Evolutionary conservation across 1,140 invertebrate species (phyloP), one percentile per base, ranked within the genome.

Genomic region (Fopius arisanus): DNA sequence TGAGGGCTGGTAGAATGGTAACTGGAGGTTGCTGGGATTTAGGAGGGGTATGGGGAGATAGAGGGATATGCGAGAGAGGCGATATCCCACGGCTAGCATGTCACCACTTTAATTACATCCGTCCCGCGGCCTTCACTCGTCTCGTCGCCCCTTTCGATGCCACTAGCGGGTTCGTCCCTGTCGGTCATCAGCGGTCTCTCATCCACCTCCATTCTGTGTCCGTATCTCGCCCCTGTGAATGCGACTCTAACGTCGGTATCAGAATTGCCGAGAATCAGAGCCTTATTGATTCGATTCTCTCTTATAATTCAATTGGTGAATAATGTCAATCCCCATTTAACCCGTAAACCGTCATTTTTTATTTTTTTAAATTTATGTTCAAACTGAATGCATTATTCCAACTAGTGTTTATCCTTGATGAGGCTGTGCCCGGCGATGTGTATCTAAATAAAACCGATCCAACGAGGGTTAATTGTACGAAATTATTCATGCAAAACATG

Each of bases 101-200:
- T 84, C 82, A 80, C 81, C 83, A 84, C 82, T 84, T 84, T 84
- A 84, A 84, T 84, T 83, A 84, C 81, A 84, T 83, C 78, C 80
- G 83, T 84, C 82, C 82, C 80, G 78, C 62, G 62, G 29, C n/a
- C 62, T 65, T 65, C 62, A 65, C 16, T 65, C 62, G 62, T 65
- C 33, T 67, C 21, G 41, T 67, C 66, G 28, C 26, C 40, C 66
- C 66, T 43, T 26, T 41, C 33, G 62, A 31, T 33, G 29, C 28
- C 29, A 65, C 29, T 33, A 29, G 26, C 62, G 16, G n/a, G 29
- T 14, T 33, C 62, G 6, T 65, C 28, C 29, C 62, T 65, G 62
- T 65, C 28, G n/a, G 62, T 65, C 62, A 29, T 31, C 29, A 65
- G 26, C 62, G 29, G 62, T 33, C 62, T 65, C 62, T 65, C 54